Base-by-base conservation (phyloP, 2,888 invertebrate species). In the Pediacus dermestoides region DNA sequence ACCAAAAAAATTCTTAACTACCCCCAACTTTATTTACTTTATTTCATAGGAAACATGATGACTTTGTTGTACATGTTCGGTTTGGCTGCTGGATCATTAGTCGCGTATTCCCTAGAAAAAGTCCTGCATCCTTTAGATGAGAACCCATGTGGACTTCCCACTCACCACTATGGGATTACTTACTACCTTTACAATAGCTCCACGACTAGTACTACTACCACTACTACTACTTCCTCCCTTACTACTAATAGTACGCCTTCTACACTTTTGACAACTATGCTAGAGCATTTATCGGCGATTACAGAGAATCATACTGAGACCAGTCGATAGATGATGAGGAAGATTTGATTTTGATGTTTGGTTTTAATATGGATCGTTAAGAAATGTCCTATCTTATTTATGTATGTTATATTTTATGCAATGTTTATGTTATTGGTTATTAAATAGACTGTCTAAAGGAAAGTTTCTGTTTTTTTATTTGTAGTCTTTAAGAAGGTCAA, bases 1-100 rank as follows among this genome's bases (percentile, higher is more conserved):
- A 18, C 8, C 18, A 18, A 18, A 18, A 18, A 4, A 18, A 18
- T 8, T 6, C 18, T 4, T 18, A 18, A 6, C 18, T 4, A 18
- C 4, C 4, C 8, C 4, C 18, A 18, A 18, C 4, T 18, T 18
- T 6, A 8, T 18, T 18, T 18, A 18, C 18, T 6, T 6, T 18
- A 18, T 6, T 18, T 69, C 66, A 23, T 71, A 86, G 88, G 88
- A 30, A 93, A 93, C 64, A 88, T 93, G 69, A 93, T 93, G 92
- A 93, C 92, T 0, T 66, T 93, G 2, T 88, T 90, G 0, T 93
- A 93, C 70, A 91, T 88, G 66, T 79, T 89, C 22, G 93, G 92
- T 0, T 72, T 93, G 32, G 84, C 90, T 0, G 78, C 84, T 0
- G 93, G 93, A 1, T 86, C 91, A 0, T 68, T 88, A 10, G 80